Conservation (phyloP, 2,797 vertebrate genomes). For the Acanthurus lineatus region DNA sequence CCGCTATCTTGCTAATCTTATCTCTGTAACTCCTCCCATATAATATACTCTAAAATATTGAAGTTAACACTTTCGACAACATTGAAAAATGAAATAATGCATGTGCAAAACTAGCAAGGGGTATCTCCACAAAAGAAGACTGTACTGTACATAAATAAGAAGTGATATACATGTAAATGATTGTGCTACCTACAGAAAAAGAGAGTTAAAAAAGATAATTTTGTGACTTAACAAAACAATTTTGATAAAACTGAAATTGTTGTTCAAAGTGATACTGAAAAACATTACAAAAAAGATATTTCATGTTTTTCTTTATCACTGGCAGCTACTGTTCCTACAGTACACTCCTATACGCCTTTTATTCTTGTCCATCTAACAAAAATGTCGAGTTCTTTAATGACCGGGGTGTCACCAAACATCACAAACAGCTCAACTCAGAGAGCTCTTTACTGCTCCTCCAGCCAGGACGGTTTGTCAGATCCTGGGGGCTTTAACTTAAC, state of each 20-base stretch:
- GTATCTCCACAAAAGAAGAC: slow-evolving; percentile 53
- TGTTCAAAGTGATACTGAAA: slow-evolving; percentile 55
- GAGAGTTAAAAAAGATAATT: slow-evolving; percentile 55
- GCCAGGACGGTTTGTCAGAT: slow-evolving; percentile 96
- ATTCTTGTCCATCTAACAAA: slow-evolving; percentile 46
- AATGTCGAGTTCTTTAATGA: slow-evolving; percentile 32
- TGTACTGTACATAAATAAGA: slow-evolving; percentile 66
- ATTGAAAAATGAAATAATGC: slow-evolving; percentile 52
- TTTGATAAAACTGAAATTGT: slow-evolving; percentile 50
- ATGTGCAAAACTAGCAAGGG: slow-evolving; percentile 73
- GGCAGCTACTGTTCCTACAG: slow-evolving; percentile 52
- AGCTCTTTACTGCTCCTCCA: slow-evolving; percentile 93
- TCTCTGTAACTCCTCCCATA: slow-evolving; percentile 50
- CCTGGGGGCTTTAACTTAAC: slow-evolving; percentile 94
- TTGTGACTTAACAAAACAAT: slow-evolving; percentile 47
- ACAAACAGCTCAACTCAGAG: slow-evolving; percentile 35
- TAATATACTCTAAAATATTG: slow-evolving; percentile 42
- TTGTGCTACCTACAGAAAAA: slow-evolving; percentile 69
- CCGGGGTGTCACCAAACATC: slow-evolving; percentile 46
- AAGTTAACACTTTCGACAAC: slow-evolving; percentile 47
- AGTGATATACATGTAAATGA: slow-evolving; percentile 61
- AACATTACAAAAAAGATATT: slow-evolving; percentile 55
- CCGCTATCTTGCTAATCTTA: slow-evolving; percentile 15
- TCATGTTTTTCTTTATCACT: slow-evolving; percentile 50
- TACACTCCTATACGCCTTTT: slow-evolving; percentile 49